phyloP scores from a whole-genome alignment of 2,113 vertebrate species.

The Micronycteris hirsuta region DNA sequence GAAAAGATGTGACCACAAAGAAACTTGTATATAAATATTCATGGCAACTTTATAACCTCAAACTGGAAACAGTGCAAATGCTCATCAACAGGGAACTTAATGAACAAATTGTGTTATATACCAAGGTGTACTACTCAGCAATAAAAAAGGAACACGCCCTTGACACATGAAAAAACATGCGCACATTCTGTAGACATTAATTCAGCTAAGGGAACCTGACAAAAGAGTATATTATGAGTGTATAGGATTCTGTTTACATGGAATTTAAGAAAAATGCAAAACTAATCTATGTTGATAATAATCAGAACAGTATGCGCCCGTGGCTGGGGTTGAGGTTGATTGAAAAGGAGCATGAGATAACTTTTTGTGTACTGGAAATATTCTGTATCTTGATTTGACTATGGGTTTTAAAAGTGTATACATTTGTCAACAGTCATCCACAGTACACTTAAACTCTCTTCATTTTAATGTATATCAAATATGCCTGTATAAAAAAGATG shows the following conservation, averaged over 20 bases:
- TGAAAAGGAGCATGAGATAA: neutral
- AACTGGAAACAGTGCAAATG: neutral
- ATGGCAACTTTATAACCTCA: neutral
- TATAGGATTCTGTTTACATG: neutral
- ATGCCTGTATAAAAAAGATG: neutral
- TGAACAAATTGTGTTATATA: neutral
- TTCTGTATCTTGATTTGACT: neutral
- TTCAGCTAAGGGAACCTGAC: neutral
- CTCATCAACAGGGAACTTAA: neutral
- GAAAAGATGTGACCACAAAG: neutral
- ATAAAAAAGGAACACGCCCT: neutral
- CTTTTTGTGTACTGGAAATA: neutral
- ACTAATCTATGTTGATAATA: neutral
- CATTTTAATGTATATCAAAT: neutral
- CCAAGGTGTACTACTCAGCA: neutral
- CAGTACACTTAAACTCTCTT: neutral
- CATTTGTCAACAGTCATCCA: neutral
- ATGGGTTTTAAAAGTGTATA: neutral
- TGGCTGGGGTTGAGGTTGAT: neutral
- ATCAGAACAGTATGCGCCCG: neutral
- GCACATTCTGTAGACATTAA: neutral
- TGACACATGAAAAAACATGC: neutral
- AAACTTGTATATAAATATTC: neutral
- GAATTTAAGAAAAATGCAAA: neutral
- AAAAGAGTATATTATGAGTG: neutral